These are phyloP conservation scores for Diachasma alloeum DNA, from an alignment of 1,140 invertebrate genomes.

Conservation along the genomic window DNA sequence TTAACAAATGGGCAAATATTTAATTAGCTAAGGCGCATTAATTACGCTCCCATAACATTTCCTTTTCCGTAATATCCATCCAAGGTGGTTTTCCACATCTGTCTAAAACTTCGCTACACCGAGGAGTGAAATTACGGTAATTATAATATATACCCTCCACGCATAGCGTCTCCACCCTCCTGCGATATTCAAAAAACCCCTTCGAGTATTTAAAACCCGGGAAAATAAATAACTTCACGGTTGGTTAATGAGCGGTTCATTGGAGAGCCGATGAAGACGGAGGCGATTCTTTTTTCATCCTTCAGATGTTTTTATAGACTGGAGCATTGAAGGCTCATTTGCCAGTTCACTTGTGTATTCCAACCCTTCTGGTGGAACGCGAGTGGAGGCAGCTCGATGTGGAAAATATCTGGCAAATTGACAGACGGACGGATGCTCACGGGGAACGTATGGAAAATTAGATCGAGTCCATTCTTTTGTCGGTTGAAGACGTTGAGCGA, in stretches of 20 bases:
- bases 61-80: background rate
- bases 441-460: too few species aligned
- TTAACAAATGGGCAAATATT: slow-evolving; percentile 38
- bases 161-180: background rate
- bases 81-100: background rate
- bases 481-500: too few species aligned
- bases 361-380: background rate
- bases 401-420: slow-evolving; percentile 8
- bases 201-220: background rate
- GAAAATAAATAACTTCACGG: background rate
- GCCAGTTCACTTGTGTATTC: background rate
- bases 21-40: slow-evolving; percentile 44
- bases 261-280: background rate
- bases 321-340: background rate
- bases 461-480: too few species aligned
- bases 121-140: slow-evolving; percentile 7
- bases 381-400: background rate
- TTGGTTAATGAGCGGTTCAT: background rate
- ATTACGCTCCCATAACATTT: slow-evolving; percentile 34
- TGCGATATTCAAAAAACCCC: background rate
- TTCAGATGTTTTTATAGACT: background rate
- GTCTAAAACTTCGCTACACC: background rate
- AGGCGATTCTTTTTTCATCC: background rate
- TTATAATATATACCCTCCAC: background rate
- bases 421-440: background rate